Evolutionary conservation across 2,888 invertebrate species (phyloP).

Genomic region (Tyria jacobaeae): DNA sequence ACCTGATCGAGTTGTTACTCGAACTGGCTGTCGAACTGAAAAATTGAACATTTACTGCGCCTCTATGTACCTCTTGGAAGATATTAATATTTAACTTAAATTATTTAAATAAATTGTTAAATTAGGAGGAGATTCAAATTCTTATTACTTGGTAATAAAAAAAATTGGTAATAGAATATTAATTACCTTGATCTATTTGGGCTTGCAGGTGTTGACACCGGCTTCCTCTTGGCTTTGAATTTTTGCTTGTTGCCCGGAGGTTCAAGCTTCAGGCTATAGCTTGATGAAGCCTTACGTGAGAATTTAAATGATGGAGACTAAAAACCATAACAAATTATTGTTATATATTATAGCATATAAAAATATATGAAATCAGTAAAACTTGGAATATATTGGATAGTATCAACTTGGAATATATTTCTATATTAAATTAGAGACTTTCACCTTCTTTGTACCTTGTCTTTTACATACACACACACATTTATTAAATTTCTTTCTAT

Average conservation of each 20-base stretch:
- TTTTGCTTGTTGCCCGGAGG: conserved; percentile 95
- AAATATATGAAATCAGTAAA: no score
- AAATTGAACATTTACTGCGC: no score
- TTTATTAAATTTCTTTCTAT: neutral
- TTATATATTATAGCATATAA: no score
- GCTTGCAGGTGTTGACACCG: conserved; percentile 96
- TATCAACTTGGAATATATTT: no score
- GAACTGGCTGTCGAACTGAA: no score
- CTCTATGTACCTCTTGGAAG: no score
- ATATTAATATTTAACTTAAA: no score
- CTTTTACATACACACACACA: neutral
- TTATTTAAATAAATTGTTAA: no score
- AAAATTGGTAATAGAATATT: neutral
- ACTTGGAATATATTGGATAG: no score
- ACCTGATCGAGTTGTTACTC: no score
- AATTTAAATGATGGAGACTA: conserved; percentile 99
- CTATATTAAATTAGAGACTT: neutral
- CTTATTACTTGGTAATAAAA: neutral
- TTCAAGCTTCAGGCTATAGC: conserved; percentile 98
- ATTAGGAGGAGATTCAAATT: no score
- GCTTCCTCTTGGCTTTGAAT: conserved; percentile 95
- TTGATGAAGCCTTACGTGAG: conserved; percentile 98
- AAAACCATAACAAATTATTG: conserved; percentile 58
- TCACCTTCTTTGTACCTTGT: neutral
- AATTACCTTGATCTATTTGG: conserved; percentile 91